These are phyloP conservation scores for Genyomyrus donnyi DNA, from an alignment of 2,113 vertebrate species.

Conservation along the genomic window DNA sequence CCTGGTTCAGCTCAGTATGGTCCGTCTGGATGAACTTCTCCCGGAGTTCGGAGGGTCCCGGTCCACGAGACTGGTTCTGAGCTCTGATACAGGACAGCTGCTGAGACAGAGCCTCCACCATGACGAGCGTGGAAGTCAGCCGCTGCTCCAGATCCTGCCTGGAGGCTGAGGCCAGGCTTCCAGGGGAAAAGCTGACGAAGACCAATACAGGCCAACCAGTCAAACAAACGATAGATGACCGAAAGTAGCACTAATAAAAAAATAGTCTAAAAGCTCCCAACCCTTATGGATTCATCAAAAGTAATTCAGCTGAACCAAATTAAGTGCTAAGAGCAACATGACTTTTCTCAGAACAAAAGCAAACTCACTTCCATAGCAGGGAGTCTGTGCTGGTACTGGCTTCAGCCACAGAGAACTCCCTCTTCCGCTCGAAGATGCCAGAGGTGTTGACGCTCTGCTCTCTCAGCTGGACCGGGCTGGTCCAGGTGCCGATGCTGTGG, in stretches of 20 bases:
- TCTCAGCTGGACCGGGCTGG: constrained; percentile 31
- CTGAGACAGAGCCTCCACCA: constrained; percentile 77
- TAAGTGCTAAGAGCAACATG: not conserved
- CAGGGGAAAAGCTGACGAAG: constrained; percentile 58
- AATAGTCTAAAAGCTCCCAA: not conserved
- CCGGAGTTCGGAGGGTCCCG: constrained; percentile 57
- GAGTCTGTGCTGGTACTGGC: constrained; percentile 57
- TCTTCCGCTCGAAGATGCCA: constrained; percentile 48
- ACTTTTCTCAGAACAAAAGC: not conserved
- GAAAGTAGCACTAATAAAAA: not conserved
- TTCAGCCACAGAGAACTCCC: constrained; percentile 45
- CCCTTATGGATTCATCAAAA: not conserved
- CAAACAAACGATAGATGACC: not conserved
- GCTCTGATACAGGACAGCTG: constrained; percentile 60
- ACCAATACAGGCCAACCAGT: not conserved
- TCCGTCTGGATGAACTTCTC: constrained; percentile 72
- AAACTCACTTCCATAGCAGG: constrained; percentile 61
- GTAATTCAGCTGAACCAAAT: not conserved
- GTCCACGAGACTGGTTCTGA: not conserved
- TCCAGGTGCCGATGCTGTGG: constrained; percentile 47
- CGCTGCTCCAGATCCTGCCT: constrained; percentile 73
- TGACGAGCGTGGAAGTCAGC: constrained; percentile 70
- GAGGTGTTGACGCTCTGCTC: constrained; percentile 60
- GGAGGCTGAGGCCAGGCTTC: constrained; percentile 59
- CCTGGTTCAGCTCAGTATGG: constrained; percentile 57